Base-by-base conservation (phyloP, 23 tunicate genomes). In the Trididemnum nubilum region DNA sequence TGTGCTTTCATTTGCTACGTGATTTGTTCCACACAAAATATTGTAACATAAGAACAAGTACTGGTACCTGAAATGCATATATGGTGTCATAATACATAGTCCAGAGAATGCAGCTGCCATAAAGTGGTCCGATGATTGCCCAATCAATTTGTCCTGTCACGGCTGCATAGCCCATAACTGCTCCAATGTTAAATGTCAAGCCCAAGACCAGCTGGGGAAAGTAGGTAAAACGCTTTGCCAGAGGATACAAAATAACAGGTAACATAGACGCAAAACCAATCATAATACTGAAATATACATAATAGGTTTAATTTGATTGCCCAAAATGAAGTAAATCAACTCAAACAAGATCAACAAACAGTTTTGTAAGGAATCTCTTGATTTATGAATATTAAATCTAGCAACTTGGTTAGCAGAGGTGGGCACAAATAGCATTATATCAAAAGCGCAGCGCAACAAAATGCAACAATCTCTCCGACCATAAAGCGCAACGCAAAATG, bases 1-100 rank as follows among this genome's bases (percentile, higher is more conserved):
- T n/a, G n/a, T n/a, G n/a, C n/a, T n/a, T n/a, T n/a, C n/a, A n/a
- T n/a, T n/a, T n/a, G n/a, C n/a, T n/a, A n/a, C n/a, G n/a, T n/a
- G n/a, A n/a, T n/a, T n/a, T n/a, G n/a, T n/a, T n/a, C n/a, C n/a
- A n/a, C n/a, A n/a, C n/a, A n/a, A n/a, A n/a, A n/a, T n/a, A n/a
- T n/a, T n/a, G n/a, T n/a, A n/a, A n/a, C n/a, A 44, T 15, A 44
- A 9, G 12, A 44, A 44, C 54, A 44, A 44, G 54, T 15, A 15
- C 15, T 9, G 7, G 29, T 32, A 93, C 98, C 88, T 94, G 98
- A 36, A 94, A 78, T 44, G 95, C 98, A 89, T 94, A 94, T 7
- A 94, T 78, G 32, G 91, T 89, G 74, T 94, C 98, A 89, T 94
- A 94, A 72, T 81, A 83, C 72, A 94, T 64, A 0, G 98, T 94